Evolutionary conservation across 2,113 vertebrate species (phyloP).

Genomic region (Pseudopipra pipra): DNA sequence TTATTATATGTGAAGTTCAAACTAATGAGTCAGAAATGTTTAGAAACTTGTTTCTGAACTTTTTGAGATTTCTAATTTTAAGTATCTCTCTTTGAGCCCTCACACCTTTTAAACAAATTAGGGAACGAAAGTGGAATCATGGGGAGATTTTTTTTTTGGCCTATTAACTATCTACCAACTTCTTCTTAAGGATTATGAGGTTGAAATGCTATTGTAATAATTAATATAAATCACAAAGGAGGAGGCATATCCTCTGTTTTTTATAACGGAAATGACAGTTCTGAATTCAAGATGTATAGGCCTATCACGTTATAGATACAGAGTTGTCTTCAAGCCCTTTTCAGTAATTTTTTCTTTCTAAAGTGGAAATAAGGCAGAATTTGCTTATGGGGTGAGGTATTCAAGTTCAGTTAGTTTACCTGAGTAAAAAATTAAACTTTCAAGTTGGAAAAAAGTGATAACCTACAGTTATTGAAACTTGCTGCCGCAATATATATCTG

Average conservation of each 20-base stretch:
- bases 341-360: background rate
- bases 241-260: background rate
- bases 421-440: background rate
- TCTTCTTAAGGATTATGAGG: background rate
- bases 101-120: background rate
- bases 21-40: background rate
- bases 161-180: background rate
- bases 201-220: background rate
- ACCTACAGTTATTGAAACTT: background rate
- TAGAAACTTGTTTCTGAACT: background rate
- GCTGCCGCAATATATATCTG: background rate
- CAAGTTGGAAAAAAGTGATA: background rate
- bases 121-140: background rate
- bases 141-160: background rate
- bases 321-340: background rate
- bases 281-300: background rate
- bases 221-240: background rate
- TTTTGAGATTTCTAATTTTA: background rate
- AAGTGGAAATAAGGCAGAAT: background rate
- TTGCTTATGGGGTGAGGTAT: background rate
- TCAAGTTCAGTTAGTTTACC: background rate
- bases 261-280: background rate
- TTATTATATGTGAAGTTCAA: background rate
- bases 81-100: background rate
- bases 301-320: background rate